A percentile compares a stretch with the other conserved stretches of the same genome.
phyloP scores from a whole-genome alignment of 2,797 vertebrate genomes.

The Apodemus agrarius region DNA sequence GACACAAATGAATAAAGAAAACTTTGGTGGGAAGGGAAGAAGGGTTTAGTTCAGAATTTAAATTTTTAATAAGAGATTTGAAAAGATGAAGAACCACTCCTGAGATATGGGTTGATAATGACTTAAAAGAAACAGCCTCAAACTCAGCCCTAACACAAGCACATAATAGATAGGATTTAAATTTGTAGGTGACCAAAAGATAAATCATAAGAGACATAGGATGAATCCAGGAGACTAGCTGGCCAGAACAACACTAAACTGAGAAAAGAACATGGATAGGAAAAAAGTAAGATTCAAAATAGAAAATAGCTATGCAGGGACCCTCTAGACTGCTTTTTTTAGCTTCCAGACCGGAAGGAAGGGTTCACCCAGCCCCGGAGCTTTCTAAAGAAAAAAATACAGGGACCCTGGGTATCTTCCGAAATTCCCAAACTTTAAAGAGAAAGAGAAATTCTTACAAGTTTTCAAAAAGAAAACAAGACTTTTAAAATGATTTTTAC shows the following conservation, averaged over 20 bases:
- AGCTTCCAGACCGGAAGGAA: background rate
- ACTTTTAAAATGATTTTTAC: constrained; percentile 62
- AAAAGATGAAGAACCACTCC: background rate
- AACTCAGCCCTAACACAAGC: background rate
- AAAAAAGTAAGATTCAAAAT: constrained; percentile 9
- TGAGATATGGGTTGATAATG: background rate
- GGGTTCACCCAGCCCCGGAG: background rate
- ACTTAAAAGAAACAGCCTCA: background rate
- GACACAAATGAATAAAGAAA: background rate
- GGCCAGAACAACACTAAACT: background rate
- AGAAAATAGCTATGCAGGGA: background rate
- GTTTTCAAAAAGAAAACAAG: constrained; percentile 66
- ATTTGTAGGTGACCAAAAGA: background rate
- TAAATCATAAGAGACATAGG: background rate
- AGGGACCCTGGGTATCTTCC: background rate
- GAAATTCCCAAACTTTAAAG: constrained; percentile 69
- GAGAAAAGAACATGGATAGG: background rate
- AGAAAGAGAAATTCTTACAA: constrained; percentile 47
- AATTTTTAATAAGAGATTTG: constrained; percentile 7
- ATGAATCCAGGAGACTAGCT: background rate
- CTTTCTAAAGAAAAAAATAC: constrained; percentile 24
- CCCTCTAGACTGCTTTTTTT: background rate
- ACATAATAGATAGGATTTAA: background rate
- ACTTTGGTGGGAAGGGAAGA: background rate
- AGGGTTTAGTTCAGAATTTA: background rate